These are phyloP conservation scores for Osmoderma eremita DNA, from an alignment of 2,888 invertebrate species.

Conservation along the genomic window DNA sequence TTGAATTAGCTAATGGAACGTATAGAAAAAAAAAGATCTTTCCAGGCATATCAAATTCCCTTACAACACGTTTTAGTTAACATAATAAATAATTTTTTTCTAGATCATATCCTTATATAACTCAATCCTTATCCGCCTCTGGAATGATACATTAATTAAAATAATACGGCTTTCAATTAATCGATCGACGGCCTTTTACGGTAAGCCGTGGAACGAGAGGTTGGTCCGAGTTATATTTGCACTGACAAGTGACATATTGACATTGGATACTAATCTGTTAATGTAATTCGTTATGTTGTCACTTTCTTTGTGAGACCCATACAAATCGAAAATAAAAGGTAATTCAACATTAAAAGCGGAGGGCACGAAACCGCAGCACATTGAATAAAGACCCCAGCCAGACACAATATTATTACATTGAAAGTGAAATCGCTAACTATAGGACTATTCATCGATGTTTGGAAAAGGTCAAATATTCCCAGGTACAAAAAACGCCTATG, in stretches of 20 bases:
- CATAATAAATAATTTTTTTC: slow-evolving; percentile 6
- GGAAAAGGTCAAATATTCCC: slow-evolving; percentile 28
- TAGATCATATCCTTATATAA: not conserved
- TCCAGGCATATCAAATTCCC: not conserved
- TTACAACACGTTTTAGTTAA: not conserved
- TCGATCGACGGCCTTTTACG: slow-evolving; percentile 15
- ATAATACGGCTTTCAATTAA: slow-evolving; percentile 23
- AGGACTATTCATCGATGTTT: slow-evolving; percentile 15
- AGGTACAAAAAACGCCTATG: slow-evolving; percentile 25
- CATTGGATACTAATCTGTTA: slow-evolving; percentile 61
- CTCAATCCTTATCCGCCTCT: slow-evolving; percentile 3
- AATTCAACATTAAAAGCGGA: slow-evolving; percentile 54
- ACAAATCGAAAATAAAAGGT: slow-evolving; percentile 58
- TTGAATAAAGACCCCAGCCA: slow-evolving; percentile 21
- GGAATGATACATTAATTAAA: slow-evolving; percentile 24
- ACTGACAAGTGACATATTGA: slow-evolving; percentile 54
- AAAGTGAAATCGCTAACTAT: slow-evolving; percentile 30
- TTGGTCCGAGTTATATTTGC: slow-evolving; percentile 11
- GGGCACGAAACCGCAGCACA: slow-evolving; percentile 43
- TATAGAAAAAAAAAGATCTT: too few relatives aligned
- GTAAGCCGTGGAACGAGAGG: not conserved
- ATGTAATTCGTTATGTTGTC: slow-evolving; percentile 63
- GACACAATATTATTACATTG: slow-evolving; percentile 29
- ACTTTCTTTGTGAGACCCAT: slow-evolving; percentile 46
- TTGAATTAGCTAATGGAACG: too few relatives aligned